phyloP scores from a whole-genome alignment of 1,140 invertebrate species.

The Nilaparvata lugens region DNA sequence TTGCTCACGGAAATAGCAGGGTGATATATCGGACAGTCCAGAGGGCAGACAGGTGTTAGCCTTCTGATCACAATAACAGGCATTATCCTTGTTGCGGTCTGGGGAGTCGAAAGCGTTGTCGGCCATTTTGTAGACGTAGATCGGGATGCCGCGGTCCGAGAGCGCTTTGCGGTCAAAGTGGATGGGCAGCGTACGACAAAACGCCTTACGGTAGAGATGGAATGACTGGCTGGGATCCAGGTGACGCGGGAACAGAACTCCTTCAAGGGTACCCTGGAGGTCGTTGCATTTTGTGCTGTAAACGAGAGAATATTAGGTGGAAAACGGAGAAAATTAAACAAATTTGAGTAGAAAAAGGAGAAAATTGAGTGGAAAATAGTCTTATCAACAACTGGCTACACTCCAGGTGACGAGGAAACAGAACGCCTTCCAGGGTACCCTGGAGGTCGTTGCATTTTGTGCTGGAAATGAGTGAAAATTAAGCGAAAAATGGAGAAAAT shows the following conservation, averaged over 20 bases:
- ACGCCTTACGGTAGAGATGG: slow-evolving; percentile 51
- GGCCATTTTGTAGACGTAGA: slow-evolving; percentile 39
- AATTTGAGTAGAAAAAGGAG: too few relatives aligned
- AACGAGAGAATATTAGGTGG: too few relatives aligned
- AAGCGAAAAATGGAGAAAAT: too few relatives aligned
- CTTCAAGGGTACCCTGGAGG: slow-evolving; percentile 27
- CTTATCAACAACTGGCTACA: slow-evolving; percentile 43
- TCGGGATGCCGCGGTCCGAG: slow-evolving; percentile 33
- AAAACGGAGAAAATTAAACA: too few relatives aligned
- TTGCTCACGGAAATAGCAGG: slow-evolving; percentile 62
- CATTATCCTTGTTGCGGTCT: slow-evolving; percentile 43
- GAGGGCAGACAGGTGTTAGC: slow-evolving; percentile 41
- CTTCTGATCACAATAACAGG: slow-evolving; percentile 47
- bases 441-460: slow-evolving; percentile 12
- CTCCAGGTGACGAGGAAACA: slow-evolving; percentile 46
- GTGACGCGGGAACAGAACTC: slow-evolving; percentile 45
- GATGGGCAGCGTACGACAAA: slow-evolving; percentile 53
- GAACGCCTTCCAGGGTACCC: slow-evolving; percentile 34
- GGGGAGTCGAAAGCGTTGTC: slow-evolving; percentile 44
- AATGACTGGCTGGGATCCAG: slow-evolving; percentile 43
- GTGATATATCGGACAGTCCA: slow-evolving; percentile 53
- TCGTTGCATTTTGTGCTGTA: slow-evolving; percentile 13
- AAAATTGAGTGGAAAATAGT: too few relatives aligned
- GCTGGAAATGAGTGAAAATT: slow-evolving; percentile 7
- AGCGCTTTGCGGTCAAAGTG: slow-evolving; percentile 34